Percentiles rank a stretch among this genome's conserved stretches.
phyloP scores from a whole-genome alignment of 2,888 invertebrate species.

The Drosophila suboccidentalis region DNA sequence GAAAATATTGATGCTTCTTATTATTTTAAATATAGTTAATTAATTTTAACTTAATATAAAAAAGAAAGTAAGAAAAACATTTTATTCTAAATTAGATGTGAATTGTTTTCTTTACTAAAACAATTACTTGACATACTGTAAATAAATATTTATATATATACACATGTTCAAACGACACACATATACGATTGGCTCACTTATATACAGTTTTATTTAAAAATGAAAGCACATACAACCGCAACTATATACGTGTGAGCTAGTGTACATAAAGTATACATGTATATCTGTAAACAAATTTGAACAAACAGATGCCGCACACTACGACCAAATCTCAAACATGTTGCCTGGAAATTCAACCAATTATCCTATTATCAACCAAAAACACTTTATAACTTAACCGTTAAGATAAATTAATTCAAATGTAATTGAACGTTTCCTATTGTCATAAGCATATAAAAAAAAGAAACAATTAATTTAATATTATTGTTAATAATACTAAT shows the following conservation, averaged over 20 bases:
- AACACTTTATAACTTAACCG: not conserved
- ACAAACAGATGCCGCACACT: constrained; percentile 1
- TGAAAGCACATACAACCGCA: constrained; percentile 7
- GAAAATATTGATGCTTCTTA: not conserved
- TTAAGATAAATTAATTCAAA: not conserved
- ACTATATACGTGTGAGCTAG: not conserved
- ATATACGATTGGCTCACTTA: constrained; percentile 15
- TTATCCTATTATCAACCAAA: not conserved
- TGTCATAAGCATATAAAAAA: too few relatives aligned
- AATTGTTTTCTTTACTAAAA: not conserved
- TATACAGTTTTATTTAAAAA: constrained; percentile 30
- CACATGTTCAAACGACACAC: not conserved
- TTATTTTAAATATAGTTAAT: too few relatives aligned
- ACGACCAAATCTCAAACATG: constrained; percentile 5
- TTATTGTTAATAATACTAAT: not conserved
- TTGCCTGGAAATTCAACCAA: not conserved
- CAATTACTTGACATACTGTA: not conserved
- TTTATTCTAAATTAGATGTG: not conserved
- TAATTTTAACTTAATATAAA: too few relatives aligned
- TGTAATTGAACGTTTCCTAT: not conserved
- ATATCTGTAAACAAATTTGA: not conserved
- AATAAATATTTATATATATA: not conserved
- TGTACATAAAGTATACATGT: not conserved
- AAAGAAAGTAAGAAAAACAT: too few relatives aligned
- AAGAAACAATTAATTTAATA: not conserved